Percentiles rank a stretch among this genome's conserved stretches.
phyloP scores from a whole-genome alignment of 2,113 vertebrate genomes.

The Embiotoca jacksoni region DNA sequence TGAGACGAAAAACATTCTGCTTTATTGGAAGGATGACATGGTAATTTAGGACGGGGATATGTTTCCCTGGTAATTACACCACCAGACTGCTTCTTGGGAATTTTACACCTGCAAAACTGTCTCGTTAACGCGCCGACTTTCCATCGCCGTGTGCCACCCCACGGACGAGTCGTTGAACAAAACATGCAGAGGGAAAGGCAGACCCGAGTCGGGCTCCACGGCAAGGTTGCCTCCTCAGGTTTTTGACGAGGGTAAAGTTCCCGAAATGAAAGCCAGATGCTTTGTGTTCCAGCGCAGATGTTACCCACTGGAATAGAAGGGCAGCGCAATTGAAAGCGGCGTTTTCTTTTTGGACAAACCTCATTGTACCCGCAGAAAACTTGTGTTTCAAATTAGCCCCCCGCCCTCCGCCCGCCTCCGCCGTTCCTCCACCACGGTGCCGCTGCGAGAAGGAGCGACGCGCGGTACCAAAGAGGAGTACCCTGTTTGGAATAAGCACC shows the following conservation, averaged over 20 bases:
- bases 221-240: slow-evolving; percentile 50
- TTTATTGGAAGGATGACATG: slow-evolving; percentile 33
- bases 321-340: slow-evolving; percentile 57
- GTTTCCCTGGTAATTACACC: slow-evolving; percentile 46
- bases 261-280: slow-evolving; percentile 64
- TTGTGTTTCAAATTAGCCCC: slow-evolving; percentile 68
- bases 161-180: slow-evolving; percentile 5
- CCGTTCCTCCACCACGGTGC: slow-evolving; percentile 6
- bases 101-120: slow-evolving; percentile 47
- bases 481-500: slow-evolving; percentile 58
- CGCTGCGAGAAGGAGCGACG: slow-evolving; percentile 27
- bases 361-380: slow-evolving; percentile 60
- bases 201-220: background rate
- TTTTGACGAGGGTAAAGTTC: slow-evolving; percentile 64
- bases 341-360: slow-evolving; percentile 69
- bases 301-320: slow-evolving; percentile 34
- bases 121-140: slow-evolving; percentile 29
- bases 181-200: background rate
- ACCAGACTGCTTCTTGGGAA: slow-evolving; percentile 24
- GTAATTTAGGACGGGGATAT: slow-evolving; percentile 38
- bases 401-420: background rate
- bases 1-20: slow-evolving; percentile 40
- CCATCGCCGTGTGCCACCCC: background rate
- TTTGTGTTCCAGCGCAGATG: slow-evolving; percentile 56
- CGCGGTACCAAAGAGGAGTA: slow-evolving; percentile 42